Evolutionary conservation across 2,888 invertebrate species (phyloP).

Genomic region (Parelbella ahira): DNA sequence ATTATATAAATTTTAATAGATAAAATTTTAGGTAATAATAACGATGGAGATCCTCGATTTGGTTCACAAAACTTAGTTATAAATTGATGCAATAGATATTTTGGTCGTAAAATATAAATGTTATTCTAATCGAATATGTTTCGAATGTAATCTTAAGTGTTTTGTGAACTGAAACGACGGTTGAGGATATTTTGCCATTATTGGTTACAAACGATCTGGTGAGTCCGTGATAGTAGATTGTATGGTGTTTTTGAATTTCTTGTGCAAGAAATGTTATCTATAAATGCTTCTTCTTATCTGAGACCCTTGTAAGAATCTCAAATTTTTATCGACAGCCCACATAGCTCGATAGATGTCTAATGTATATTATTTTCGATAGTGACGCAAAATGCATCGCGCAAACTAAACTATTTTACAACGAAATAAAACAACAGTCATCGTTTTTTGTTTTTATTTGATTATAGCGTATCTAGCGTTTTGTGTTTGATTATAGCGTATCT

Average conservation of each 20-base stretch:
- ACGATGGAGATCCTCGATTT: constrained; percentile 43
- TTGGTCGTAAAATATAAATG: constrained; percentile 36
- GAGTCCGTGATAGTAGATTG: constrained; percentile 54
- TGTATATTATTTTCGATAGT: no score
- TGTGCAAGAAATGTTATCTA: constrained; percentile 30
- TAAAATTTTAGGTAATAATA: constrained; percentile 42
- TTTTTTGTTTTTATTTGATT: no score
- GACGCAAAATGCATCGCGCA: no score
- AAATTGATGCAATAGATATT: constrained; percentile 48
- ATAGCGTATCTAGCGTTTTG: no score
- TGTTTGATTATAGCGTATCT: no score
- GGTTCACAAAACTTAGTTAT: constrained; percentile 52
- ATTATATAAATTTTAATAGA: constrained; percentile 34
- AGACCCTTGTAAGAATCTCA: constrained; percentile 45
- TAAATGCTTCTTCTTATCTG: constrained; percentile 31
- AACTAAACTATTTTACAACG: no score
- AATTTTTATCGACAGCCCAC: constrained; percentile 38
- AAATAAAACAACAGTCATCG: no score
- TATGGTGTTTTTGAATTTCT: constrained; percentile 38
- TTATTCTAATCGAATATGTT: no score
- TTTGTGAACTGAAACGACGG: constrained; percentile 54
- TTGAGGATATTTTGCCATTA: constrained; percentile 62
- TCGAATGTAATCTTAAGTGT: constrained; percentile 47
- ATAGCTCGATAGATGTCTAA: constrained; percentile 36
- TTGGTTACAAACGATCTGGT: constrained; percentile 62